These are phyloP conservation scores for Leptodactylus fallax DNA, from an alignment of 2,797 vertebrate genomes.

Conservation along the genomic window DNA sequence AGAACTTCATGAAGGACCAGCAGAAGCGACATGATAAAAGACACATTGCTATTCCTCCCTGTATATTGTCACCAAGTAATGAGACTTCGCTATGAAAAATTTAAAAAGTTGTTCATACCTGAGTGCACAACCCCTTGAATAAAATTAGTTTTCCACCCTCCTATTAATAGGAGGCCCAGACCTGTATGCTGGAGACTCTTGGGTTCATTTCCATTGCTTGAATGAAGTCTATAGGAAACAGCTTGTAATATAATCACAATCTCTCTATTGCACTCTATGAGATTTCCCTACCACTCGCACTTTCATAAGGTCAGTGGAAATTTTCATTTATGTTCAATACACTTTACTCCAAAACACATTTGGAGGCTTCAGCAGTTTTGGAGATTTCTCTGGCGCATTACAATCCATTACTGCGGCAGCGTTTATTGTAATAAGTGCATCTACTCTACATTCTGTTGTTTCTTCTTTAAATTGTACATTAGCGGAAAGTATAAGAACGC, in stretches of 20 bases:
- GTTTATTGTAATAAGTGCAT: constrained; percentile 11
- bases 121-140: neutral
- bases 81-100: neutral
- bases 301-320: constrained; percentile 16
- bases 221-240: neutral
- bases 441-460: neutral
- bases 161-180: neutral
- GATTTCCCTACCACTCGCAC: neutral
- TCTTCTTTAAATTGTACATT: constrained; percentile 33
- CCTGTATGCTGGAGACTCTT: neutral
- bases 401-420: constrained; percentile 21
- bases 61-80: neutral
- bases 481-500: neutral
- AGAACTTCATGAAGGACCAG: too few species aligned
- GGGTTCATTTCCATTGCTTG: neutral
- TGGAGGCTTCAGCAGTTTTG: neutral
- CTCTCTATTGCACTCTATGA: neutral
- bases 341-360: constrained; percentile 32
- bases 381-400: constrained; percentile 5
- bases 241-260: neutral
- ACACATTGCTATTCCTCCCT: too few species aligned
- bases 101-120: neutral
- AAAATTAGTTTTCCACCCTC: neutral
- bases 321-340: constrained; percentile 20
- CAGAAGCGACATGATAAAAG: too few species aligned